A percentile compares a stretch with the other conserved stretches of the same genome.
phyloP scores from a whole-genome alignment of 2,888 invertebrate genomes.

The Chirona hameri region DNA sequence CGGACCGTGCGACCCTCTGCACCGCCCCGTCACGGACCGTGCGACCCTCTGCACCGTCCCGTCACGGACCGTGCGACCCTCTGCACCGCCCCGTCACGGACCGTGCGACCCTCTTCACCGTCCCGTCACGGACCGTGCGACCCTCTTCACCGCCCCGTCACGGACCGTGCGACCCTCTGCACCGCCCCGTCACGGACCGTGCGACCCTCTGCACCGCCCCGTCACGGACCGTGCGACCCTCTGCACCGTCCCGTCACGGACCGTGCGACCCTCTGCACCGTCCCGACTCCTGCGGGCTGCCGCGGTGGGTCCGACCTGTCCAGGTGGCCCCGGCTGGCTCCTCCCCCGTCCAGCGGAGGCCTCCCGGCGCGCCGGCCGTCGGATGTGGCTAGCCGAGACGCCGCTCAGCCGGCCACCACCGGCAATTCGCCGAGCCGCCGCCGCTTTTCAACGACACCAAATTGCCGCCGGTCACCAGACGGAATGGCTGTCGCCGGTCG shows the following conservation, averaged over 20 bases:
- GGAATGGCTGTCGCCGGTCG: not conserved
- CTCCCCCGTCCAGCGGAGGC: not conserved
- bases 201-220: not conserved
- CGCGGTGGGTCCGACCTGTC: not conserved
- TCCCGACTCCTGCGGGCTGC: not conserved
- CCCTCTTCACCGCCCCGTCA: not conserved
- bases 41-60: not conserved
- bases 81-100: not conserved
- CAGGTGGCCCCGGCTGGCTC: too few relatives aligned
- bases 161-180: too few relatives aligned
- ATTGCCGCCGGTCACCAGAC: conserved; percentile 8
- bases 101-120: too few relatives aligned
- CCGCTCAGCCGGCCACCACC: not conserved
- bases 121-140: not conserved
- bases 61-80: not conserved
- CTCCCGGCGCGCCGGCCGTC: not conserved
- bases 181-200: not conserved
- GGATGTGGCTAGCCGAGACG: not conserved
- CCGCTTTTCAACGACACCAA: conserved; percentile 12
- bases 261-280: too few relatives aligned
- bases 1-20: too few relatives aligned
- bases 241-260: too few relatives aligned
- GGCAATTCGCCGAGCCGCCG: not conserved
- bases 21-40: not conserved
- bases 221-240: too few relatives aligned